phyloP scores from a whole-genome alignment of 2,888 invertebrate species.

The Adelphocoris suturalis region DNA sequence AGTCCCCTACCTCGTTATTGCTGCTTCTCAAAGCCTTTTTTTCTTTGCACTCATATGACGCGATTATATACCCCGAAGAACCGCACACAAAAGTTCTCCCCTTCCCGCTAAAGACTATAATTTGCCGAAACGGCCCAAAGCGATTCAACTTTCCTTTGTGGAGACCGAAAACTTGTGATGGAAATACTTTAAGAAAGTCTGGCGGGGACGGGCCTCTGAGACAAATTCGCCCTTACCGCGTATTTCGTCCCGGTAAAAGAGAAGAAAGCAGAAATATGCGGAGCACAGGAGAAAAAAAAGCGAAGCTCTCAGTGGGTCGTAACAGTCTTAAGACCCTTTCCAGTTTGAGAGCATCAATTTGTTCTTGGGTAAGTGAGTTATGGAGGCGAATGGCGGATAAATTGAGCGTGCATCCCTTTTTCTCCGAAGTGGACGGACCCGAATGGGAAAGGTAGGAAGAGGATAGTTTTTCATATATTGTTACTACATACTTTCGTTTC shows the following conservation, averaged over 20 bases:
- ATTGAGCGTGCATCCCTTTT: conserved; percentile 45
- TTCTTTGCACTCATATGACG: not conserved
- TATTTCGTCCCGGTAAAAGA: not conserved
- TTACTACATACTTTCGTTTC: not conserved
- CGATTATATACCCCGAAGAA: not conserved
- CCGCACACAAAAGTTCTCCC: not conserved
- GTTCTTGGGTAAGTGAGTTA: conserved; percentile 54
- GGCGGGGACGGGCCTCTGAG: conserved; percentile 7
- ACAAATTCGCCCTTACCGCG: not conserved
- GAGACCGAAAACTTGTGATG: conserved; percentile 9
- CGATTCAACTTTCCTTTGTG: conserved; percentile 18
- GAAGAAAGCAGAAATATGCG: conserved; percentile 42
- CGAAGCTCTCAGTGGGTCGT: conserved; percentile 28
- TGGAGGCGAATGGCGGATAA: conserved; percentile 36
- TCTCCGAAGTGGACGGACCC: not conserved
- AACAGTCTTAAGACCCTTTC: conserved; percentile 44
- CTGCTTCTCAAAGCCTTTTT: not conserved
- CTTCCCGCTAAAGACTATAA: not conserved
- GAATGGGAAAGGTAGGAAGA: conserved; percentile 17
- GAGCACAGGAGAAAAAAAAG: not conserved
- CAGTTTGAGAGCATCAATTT: conserved; percentile 65
- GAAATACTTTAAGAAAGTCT: conserved; percentile 37
- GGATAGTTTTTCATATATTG: conserved; percentile 7
- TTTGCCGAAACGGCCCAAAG: not conserved
- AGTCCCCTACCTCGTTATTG: not conserved